A percentile compares a stretch with the other conserved stretches of the same genome.
Conservation (phyloP, 2,113 vertebrate genomes). For the Atherinomorus stipes region DNA sequence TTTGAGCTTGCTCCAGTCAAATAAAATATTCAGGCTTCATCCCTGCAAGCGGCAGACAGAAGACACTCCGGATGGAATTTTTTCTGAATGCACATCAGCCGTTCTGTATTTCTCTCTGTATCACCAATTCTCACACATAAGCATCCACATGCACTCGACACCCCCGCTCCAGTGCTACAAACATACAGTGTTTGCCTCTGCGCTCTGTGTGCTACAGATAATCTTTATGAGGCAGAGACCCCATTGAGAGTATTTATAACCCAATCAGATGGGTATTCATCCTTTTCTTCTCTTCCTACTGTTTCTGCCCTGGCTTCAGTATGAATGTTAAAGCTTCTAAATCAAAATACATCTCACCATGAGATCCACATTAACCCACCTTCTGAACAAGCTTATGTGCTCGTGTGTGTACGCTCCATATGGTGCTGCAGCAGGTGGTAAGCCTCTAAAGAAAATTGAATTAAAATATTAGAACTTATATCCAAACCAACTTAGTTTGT, state of each 20-base stretch:
- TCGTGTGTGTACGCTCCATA: neutral
- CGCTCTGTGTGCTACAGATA: slow-evolving; percentile 63
- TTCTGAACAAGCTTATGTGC: neutral
- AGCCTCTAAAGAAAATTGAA: slow-evolving; percentile 16
- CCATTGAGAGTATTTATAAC: slow-evolving; percentile 73
- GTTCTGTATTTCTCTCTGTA: slow-evolving; percentile 35
- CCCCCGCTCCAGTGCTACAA: slow-evolving; percentile 26
- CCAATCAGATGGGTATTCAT: slow-evolving; percentile 77
- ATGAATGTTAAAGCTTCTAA: slow-evolving; percentile 37
- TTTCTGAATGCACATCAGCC: slow-evolving; percentile 61
- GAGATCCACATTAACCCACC: slow-evolving; percentile 18
- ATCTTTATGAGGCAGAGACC: slow-evolving; percentile 67
- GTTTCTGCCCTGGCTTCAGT: slow-evolving; percentile 39
- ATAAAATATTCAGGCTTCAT: slow-evolving; percentile 75
- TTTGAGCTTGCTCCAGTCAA: slow-evolving; percentile 53
- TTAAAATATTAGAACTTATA: neutral
- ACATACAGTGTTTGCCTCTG: slow-evolving; percentile 57
- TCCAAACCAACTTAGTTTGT: neutral
- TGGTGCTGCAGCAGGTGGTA: slow-evolving; percentile 41
- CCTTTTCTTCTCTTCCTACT: slow-evolving; percentile 46
- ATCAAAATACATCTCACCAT: slow-evolving; percentile 29
- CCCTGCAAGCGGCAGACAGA: slow-evolving; percentile 60
- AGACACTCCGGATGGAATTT: slow-evolving; percentile 62
- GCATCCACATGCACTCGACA: neutral
- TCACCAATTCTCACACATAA: slow-evolving; percentile 28